phyloP scores from a whole-genome alignment of 2,888 invertebrate species.

The Vanessa cardui region DNA sequence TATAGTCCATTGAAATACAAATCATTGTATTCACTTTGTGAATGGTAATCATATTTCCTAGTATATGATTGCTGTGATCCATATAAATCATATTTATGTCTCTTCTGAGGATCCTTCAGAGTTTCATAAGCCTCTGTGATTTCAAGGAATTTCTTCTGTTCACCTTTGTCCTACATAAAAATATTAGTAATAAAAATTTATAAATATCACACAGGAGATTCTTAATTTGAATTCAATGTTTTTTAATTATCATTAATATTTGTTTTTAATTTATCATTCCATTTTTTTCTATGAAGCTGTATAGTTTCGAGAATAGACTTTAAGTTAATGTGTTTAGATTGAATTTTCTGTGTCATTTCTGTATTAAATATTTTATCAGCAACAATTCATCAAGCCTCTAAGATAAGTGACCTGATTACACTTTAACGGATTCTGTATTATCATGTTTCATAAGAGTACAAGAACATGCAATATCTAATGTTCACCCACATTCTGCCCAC shows the following conservation, averaged over 20 bases:
- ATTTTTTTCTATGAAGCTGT: no score
- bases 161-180: constrained; percentile 84
- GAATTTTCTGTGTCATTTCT: neutral
- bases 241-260: no score
- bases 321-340: no score
- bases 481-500: constrained; percentile 38
- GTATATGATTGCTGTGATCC: constrained; percentile 85
- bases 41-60: constrained; percentile 82
- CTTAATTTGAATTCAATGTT: no score
- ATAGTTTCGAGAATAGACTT: no score
- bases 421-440: neutral
- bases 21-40: constrained; percentile 88
- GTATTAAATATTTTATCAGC: neutral
- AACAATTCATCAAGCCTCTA: neutral
- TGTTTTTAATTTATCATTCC: no score
- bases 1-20: constrained; percentile 94
- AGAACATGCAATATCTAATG: constrained; percentile 3
- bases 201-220: no score
- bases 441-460: neutral
- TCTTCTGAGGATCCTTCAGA: constrained; percentile 90
- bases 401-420: neutral
- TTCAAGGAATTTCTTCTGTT: constrained; percentile 89
- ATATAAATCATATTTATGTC: constrained; percentile 90
- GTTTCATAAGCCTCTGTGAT: constrained; percentile 93
- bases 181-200: no score